These are phyloP conservation scores for Cathartes aura DNA, from an alignment of 2,113 vertebrate species.

Conservation along the genomic window DNA sequence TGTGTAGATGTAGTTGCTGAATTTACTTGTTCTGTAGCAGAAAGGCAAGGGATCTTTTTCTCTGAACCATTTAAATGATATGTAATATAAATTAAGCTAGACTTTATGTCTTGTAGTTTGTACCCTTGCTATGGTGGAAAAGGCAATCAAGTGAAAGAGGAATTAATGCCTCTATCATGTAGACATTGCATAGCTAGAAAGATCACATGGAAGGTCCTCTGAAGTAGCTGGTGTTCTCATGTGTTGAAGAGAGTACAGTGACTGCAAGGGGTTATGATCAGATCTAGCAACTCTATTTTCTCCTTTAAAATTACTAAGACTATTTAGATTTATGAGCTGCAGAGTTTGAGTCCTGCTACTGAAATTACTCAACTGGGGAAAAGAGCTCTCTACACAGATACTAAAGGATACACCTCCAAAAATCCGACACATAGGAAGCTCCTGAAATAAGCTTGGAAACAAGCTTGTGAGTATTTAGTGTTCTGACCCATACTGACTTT, in stretches of 20 bases:
- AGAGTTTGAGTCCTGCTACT: background rate
- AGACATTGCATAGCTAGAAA: background rate
- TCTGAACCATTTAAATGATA: background rate
- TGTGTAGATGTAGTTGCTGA: background rate
- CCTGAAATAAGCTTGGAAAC: background rate
- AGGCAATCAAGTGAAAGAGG: background rate
- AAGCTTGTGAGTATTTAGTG: background rate
- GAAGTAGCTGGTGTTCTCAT: background rate
- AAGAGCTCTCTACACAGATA: background rate
- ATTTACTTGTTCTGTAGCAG: background rate
- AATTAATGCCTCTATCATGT: background rate
- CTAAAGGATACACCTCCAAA: background rate
- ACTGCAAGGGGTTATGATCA: background rate
- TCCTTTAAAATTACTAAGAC: background rate
- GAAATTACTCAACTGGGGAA: background rate
- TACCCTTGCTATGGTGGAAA: background rate
- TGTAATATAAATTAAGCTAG: background rate
- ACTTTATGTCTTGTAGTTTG: background rate
- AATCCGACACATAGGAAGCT: background rate
- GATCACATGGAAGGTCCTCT: background rate
- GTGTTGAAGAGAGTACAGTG: background rate
- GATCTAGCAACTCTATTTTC: background rate
- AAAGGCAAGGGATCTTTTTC: background rate
- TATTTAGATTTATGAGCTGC: background rate
- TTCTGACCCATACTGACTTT: background rate